Conservation (phyloP, 1,140 invertebrate genomes). For the Antheraea mylitta region DNA sequence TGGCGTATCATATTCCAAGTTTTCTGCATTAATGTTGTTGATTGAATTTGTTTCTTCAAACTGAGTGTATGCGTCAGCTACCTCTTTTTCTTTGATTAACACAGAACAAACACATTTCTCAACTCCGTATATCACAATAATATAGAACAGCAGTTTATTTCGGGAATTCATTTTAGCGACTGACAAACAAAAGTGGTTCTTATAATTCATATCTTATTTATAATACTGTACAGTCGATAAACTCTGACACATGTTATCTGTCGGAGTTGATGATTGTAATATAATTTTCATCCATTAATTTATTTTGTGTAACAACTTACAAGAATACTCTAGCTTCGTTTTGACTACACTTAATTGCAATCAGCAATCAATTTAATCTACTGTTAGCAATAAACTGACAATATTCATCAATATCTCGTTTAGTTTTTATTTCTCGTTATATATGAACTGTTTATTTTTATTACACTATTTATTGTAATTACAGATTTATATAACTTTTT, state of each 20-base stretch:
- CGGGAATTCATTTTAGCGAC: slow-evolving; percentile 1
- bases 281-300: neutral
- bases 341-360: too few species aligned
- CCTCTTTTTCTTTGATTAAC: neutral
- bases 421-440: too few species aligned
- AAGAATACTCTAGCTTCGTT: too few species aligned
- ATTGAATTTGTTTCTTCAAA: neutral
- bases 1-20: neutral
- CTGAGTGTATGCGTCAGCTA: neutral
- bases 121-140: neutral
- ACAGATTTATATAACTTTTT: too few species aligned
- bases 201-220: slow-evolving; percentile 1
- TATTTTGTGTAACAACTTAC: neutral
- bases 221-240: slow-evolving; percentile 1
- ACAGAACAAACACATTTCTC: neutral
- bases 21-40: neutral
- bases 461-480: too few species aligned
- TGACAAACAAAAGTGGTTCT: slow-evolving; percentile 1
- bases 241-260: slow-evolving; percentile 6
- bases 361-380: too few species aligned
- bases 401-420: too few species aligned
- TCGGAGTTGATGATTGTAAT: neutral
- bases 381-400: too few species aligned
- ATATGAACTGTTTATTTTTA: too few species aligned
- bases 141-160: neutral